These are phyloP conservation scores for Sycophaga agraensis DNA, from an alignment of 1,140 invertebrate genomes.

Conservation along the genomic window DNA sequence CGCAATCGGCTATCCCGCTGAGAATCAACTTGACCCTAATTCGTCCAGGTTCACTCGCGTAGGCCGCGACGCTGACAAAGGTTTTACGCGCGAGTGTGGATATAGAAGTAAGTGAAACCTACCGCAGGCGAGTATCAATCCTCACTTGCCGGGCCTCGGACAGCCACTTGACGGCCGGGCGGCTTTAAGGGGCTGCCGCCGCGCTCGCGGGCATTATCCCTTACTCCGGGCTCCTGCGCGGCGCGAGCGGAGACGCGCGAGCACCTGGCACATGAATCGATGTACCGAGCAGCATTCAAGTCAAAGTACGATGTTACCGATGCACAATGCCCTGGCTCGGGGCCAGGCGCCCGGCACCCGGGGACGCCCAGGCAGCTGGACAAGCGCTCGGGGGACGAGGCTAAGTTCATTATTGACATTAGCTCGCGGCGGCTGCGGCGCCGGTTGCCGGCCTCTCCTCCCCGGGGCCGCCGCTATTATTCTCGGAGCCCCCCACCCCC, in stretches of 20 bases:
- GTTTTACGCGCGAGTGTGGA: too few relatives aligned
- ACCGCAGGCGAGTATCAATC: conserved; percentile 48
- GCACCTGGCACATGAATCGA: conserved; percentile 25
- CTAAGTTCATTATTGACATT: conserved; percentile 28
- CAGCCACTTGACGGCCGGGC: conserved; percentile 33
- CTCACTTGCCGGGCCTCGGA: conserved; percentile 40
- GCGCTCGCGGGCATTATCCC: neutral
- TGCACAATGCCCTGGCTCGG: conserved; percentile 5
- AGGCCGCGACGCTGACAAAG: too few relatives aligned
- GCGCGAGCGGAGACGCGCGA: neutral
- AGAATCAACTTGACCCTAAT: too few relatives aligned
- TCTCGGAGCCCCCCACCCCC: too few relatives aligned
- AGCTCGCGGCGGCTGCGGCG: too few relatives aligned
- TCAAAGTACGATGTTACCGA: conserved; percentile 1
- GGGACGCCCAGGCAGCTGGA: too few relatives aligned
- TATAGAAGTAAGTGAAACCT: conserved; percentile 41
- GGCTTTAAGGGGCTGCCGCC: neutral
- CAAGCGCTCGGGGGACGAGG: neutral
- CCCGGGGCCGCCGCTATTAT: too few relatives aligned
- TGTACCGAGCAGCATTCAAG: conserved; percentile 12
- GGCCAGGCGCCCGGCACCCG: too few relatives aligned
- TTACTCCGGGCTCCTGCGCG: neutral
- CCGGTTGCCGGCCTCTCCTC: too few relatives aligned
- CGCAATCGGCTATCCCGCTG: too few relatives aligned
- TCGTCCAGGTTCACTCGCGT: too few relatives aligned